Evolutionary conservation across 2,888 invertebrate genomes (phyloP).

Genomic region (Diaphora mendica): DNA sequence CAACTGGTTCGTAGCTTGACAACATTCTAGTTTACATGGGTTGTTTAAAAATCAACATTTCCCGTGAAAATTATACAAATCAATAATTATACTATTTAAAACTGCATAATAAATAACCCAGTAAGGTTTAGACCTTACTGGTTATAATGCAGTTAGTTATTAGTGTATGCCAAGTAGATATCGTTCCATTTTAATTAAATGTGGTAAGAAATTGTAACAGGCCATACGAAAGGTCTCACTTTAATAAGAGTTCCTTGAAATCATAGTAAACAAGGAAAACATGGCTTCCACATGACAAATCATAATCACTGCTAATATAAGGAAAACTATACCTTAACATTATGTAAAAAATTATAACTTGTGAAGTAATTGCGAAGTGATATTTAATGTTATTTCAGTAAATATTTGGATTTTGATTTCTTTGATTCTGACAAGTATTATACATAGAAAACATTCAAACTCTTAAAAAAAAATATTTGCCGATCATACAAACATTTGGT

Average conservation of each 20-base stretch:
- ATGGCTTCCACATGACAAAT: conserved; percentile 37
- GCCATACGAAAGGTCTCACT: conserved; percentile 29
- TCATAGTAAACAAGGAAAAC: conserved; percentile 47
- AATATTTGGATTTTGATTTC: not conserved
- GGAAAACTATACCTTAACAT: conserved; percentile 26
- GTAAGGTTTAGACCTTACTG: too few relatives aligned
- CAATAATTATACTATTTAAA: not conserved
- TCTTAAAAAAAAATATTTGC: too few relatives aligned
- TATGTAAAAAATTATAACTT: conserved; percentile 21
- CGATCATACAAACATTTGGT: too few relatives aligned
- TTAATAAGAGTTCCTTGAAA: conserved; percentile 31
- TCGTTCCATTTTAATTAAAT: conserved; percentile 20
- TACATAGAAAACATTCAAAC: too few relatives aligned
- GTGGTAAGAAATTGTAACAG: conserved; percentile 15
- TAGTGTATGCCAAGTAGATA: conserved; percentile 16
- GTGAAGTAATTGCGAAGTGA: conserved; percentile 12
- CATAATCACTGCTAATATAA: conserved; percentile 35
- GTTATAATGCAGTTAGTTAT: too few relatives aligned
- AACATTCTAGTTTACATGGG: not conserved
- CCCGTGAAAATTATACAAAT: not conserved
- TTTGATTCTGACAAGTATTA: not conserved
- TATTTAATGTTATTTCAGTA: not conserved
- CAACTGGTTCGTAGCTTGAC: not conserved
- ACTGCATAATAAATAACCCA: not conserved
- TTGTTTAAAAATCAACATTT: not conserved